Evolutionary conservation across 2,113 vertebrate genomes (phyloP).

Genomic region (Synodontis membranacea): DNA sequence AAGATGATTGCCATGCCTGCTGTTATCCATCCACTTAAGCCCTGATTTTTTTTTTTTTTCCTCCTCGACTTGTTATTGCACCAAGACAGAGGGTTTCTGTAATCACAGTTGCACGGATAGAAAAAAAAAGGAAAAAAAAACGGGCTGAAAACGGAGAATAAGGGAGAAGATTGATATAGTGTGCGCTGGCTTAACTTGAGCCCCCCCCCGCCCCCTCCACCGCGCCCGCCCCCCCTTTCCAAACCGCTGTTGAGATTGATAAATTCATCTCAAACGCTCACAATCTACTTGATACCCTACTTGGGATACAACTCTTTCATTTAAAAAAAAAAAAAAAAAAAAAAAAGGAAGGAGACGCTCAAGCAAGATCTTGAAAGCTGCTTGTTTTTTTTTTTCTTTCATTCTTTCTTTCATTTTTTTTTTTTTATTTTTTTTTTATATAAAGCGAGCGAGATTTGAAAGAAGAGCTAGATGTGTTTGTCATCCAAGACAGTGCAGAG

Average conservation of each 20-base stretch:
- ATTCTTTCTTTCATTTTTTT: background rate
- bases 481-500: conserved; percentile 66
- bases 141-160: conserved; percentile 3
- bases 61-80: conserved; percentile 52
- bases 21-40: conserved; percentile 65
- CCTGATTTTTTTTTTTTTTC: conserved; percentile 47
- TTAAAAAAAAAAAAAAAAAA: background rate
- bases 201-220: background rate
- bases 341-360: background rate
- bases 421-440: background rate
- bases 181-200: conserved; percentile 7
- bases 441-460: conserved; percentile 39
- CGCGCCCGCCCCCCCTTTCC: background rate
- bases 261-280: conserved; percentile 58
- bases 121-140: too few relatives aligned
- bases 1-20: conserved; percentile 70
- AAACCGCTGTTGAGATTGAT: conserved; percentile 56
- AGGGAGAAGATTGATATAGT: conserved; percentile 25
- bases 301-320: conserved; percentile 17
- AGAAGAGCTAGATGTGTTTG: conserved; percentile 64
- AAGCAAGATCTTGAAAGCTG: background rate
- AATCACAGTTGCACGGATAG: conserved; percentile 48
- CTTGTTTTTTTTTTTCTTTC: background rate
- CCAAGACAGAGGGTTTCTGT: conserved; percentile 57
- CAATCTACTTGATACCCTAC: conserved; percentile 17